Percentiles rank a stretch among this genome's conserved stretches.
Conservation (phyloP, 2,888 invertebrate species). For the Cantharis rustica region DNA sequence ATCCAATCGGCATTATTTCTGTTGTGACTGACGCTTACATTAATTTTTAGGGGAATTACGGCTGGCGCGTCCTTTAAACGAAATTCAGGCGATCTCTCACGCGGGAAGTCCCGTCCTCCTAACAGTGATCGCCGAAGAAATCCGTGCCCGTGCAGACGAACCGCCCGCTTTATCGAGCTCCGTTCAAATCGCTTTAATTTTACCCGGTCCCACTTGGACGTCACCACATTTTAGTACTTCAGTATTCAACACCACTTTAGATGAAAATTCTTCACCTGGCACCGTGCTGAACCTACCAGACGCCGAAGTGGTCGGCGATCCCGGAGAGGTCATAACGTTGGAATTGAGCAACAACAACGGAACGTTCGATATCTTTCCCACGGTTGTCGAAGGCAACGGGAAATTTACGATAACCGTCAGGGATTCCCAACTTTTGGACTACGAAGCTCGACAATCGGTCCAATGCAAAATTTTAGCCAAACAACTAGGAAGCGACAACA, state of each 20-base stretch:
- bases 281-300: conserved; percentile 62
- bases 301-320: conserved; percentile 47
- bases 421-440: conserved; percentile 82
- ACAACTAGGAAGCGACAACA: conserved; percentile 75
- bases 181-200: conserved; percentile 81
- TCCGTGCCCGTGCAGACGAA: conserved; percentile 70
- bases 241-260: conserved; percentile 75
- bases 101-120: conserved; percentile 83
- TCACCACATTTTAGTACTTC: conserved; percentile 49
- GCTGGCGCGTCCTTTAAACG: conserved; percentile 73
- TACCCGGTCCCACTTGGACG: conserved; percentile 48
- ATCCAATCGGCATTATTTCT: neutral
- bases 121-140: conserved; percentile 85
- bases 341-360: conserved; percentile 80
- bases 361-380: conserved; percentile 86
- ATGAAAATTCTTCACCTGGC: conserved; percentile 84
- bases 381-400: conserved; percentile 77
- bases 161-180: conserved; percentile 77
- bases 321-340: conserved; percentile 75
- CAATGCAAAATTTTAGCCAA: conserved; percentile 75
- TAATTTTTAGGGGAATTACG: conserved; percentile 68
- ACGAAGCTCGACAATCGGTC: conserved; percentile 77
- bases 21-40: conserved; percentile 7
- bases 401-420: conserved; percentile 83
- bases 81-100: conserved; percentile 79